Base-by-base conservation (phyloP, 2,888 invertebrate species). In the Anthrax anthrax region DNA sequence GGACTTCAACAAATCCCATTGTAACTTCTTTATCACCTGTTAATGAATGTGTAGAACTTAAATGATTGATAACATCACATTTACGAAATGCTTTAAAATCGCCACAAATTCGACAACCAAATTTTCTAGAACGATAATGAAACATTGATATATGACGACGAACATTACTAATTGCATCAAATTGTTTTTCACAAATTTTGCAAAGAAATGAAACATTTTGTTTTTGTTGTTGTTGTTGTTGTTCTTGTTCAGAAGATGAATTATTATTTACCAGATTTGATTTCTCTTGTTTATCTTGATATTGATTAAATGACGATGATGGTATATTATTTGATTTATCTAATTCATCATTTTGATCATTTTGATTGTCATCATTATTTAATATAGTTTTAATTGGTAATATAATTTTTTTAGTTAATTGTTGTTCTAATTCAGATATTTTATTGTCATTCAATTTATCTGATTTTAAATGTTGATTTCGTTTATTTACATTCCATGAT, bases 31-130 rank as follows among this genome's bases (percentile, higher is more conserved):
- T 69, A 55, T 75, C 74, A 5, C 71, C 70, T 45, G 73, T 74
- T 32, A 78, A 68, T 54, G 76, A 74, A 58, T 84, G 83, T 1
- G 73, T 70, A 50, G 72, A 70, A 53, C 74, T 75, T 2, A 80
- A 74, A 58, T 84, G 84, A 50, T 76, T 74, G 2, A 77, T 72
- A 39, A 81, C 74, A 52, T 80, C 78, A 42, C 74, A 74, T 54
- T 78, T 79, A 14, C 74, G 68, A 54, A 78, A 81, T 49, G 80
- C 75, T 58, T 78, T 77, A 58, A 76, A 85, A 43, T 77, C 73
- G 62, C 88, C 88, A 63, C 88, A 88, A 17, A 80, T 64, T 57
- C 77, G 80, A 59, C 88, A 88, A 47, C 81, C 80, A 60, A 80
- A 88, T 27, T 84, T 74, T 56, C 78, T 74, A 2, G 63, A 61